Evolutionary conservation across 2,113 vertebrate species (phyloP), one percentile per base, ranked within the genome.

Genomic region (Antechinus stuartii): DNA sequence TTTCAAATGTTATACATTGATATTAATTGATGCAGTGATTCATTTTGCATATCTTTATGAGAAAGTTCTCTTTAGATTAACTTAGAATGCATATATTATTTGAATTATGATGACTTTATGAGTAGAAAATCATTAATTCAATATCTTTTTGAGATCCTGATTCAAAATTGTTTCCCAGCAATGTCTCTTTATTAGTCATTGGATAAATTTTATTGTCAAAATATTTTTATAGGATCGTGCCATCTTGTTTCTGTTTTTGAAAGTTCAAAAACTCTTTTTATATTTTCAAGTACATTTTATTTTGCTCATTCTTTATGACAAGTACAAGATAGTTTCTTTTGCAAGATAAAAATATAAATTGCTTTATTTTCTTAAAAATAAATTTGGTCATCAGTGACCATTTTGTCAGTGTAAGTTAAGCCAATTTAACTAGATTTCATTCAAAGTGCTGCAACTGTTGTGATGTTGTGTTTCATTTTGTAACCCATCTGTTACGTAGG

Each of bases 401-500:
- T 97, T 95, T 95, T 95, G 57, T 92, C 95, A 42, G 90, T 95
- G 96, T 94, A 96, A 97, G 91, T 91, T 97, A 97, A 92, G 91
- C 94, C 91, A 94, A n/a, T 97, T 98, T 95, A 22, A 95, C 93
- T 97, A 94, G 97, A 96, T 91, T 97, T 95, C 95, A 97, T 96
- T 91, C 92, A 24, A 98, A 98, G 96, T 97, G 89, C 96, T 98
- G 92, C 96, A 97, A 53, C 96, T 96, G 97, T 98, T 98, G 98
- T 98, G 98, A 99, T 98, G 96, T 12, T 98, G 96, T 99, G 97
- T 99, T 99, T 99, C 98, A 97, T 99, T 98, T 99, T 99, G 98
- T 98, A 97, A 98, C 98, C 98, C 97, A 97, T 98, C 98, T 98
- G 98, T 98, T 98, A 97, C 98, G 93, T 98, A 99, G 99, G 98